phyloP scores from a whole-genome alignment of 1,140 invertebrate species.

The Bombus soroeensis region DNA sequence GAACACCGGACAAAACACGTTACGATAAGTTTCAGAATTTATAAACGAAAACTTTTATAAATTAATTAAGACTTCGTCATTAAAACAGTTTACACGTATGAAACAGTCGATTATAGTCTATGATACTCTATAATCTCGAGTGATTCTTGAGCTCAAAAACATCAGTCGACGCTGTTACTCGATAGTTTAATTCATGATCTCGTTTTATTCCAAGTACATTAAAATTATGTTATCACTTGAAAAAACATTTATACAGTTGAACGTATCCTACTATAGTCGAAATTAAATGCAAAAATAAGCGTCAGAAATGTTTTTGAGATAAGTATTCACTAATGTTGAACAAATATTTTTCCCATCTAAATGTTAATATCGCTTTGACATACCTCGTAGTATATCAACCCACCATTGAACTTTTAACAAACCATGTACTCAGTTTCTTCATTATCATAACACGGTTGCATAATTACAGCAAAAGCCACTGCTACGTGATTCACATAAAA shows the following conservation, averaged over 20 bases:
- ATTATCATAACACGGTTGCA: neutral
- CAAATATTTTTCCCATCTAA: neutral
- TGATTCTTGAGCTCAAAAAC: neutral
- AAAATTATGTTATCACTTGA: neutral
- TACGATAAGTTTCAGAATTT: neutral
- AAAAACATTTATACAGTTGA: neutral
- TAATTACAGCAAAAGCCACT: neutral
- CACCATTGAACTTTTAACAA: neutral
- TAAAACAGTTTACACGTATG: neutral
- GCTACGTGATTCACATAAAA: no score
- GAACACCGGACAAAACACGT: neutral
- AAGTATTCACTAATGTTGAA: neutral
- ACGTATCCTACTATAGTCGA: neutral
- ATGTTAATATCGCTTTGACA: neutral
- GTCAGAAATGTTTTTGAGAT: neutral
- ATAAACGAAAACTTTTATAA: no score
- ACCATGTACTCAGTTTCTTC: neutral
- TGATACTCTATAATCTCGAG: neutral
- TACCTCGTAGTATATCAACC: neutral
- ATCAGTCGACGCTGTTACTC: neutral
- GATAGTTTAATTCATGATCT: neutral
- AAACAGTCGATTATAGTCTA: neutral
- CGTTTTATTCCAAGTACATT: neutral
- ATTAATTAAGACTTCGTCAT: neutral
- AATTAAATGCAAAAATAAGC: no score